A percentile compares a stretch with the other conserved stretches of the same genome.
Evolutionary conservation across 1,140 invertebrate genomes (phyloP).

Genomic region (Drosophila pseudoananassae): DNA sequence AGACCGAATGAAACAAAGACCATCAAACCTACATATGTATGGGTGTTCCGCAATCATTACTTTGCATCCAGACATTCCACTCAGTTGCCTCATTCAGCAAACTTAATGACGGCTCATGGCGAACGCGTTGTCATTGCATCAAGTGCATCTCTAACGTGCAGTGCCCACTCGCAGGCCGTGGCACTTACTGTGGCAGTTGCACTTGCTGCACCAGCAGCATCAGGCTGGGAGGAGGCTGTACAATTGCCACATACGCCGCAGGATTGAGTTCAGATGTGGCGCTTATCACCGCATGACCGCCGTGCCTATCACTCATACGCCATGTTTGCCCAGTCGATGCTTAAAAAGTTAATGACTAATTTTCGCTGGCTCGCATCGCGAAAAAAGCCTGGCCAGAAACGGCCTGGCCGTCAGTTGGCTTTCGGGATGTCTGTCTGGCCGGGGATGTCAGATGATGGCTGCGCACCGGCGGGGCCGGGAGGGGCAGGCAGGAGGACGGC

Average conservation of each 20-base stretch:
- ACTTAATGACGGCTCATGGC: constrained; percentile 57
- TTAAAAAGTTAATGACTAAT: constrained; percentile 83
- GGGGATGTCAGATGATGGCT: constrained; percentile 13
- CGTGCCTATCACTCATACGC: constrained; percentile 78
- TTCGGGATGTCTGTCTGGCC: constrained; percentile 29
- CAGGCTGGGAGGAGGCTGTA: constrained; percentile 27
- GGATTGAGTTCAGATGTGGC: constrained; percentile 64
- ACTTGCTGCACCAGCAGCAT: constrained; percentile 21
- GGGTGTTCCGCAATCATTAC: background rate
- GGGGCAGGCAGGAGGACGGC: constrained; percentile 13
- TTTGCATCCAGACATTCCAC: constrained; percentile 11
- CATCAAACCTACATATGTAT: background rate
- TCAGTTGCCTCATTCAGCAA: constrained; percentile 37
- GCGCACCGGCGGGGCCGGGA: constrained; percentile 9
- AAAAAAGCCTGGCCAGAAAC: constrained; percentile 35
- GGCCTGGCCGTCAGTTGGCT: constrained; percentile 54
- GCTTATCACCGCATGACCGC: constrained; percentile 61
- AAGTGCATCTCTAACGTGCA: constrained; percentile 43
- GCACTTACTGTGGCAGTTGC: constrained; percentile 2
- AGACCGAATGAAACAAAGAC: background rate
- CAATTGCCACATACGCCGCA: constrained; percentile 75
- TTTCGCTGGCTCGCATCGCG: constrained; percentile 51
- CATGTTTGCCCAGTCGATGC: constrained; percentile 80
- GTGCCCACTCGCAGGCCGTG: constrained; percentile 1
- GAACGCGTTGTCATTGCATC: constrained; percentile 33